Base-by-base conservation (phyloP, 1,140 invertebrate genomes). In the Sitodiplosis mosellana region DNA sequence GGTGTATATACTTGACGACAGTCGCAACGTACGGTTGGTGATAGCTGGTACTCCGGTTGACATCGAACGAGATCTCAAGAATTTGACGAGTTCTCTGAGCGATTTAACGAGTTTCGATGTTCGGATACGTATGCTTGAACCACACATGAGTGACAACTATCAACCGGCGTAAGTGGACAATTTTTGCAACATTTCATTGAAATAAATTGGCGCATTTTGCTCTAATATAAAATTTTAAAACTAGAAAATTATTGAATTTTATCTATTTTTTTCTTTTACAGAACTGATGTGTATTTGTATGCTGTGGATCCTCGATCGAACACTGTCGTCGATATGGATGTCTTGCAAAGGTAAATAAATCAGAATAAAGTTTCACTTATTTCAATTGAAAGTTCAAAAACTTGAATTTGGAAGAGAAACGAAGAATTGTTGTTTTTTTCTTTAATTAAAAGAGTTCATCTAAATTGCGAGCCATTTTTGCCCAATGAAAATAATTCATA, bases 251-350 rank as follows among this genome's bases (percentile, higher is more conserved):
- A n/a, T n/a, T n/a, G n/a, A n/a, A n/a, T n/a, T n/a, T n/a, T n/a
- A n/a, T n/a, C n/a, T n/a, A n/a, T n/a, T n/a, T n/a, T 50, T 46
- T 48, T 41, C 33, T 42, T 49, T 76, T 76, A 54, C 63, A 87
- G 83, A 20, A 87, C 84, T 21, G 83, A 89, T 53, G 70, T 87
- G 64, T 87, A 84, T 52, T 69, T 88, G 33, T 88, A 89, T 56
- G 85, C 81, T 1, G 80, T 88, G 7, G 83, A 88, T 65, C 81
- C 79, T 2, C 63, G 78, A 46, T 76, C 82, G 1, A 87, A 89
- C 58, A 71, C 80, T 1, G 78, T 89, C 48, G 72, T 88, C 43
- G 82, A 88, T 57, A 84, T 81, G 71, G 80, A 83, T 44, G 73
- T 75, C 1, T 56, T 88, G 19, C 74, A 84, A 61, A 77, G 73